Evolutionary conservation across 1,140 invertebrate genomes (phyloP).

Genomic region (Charaxes varanes): DNA sequence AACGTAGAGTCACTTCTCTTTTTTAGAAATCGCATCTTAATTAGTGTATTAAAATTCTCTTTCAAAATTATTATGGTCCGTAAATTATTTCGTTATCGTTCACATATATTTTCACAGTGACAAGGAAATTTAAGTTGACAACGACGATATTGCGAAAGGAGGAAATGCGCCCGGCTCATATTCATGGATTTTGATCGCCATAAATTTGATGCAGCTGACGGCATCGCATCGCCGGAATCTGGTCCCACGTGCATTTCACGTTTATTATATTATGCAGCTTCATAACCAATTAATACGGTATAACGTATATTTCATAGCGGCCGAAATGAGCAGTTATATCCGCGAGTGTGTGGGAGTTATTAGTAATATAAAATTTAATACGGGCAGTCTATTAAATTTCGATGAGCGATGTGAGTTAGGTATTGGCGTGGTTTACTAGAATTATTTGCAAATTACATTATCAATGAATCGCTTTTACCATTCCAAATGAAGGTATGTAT

Average conservation of each 20-base stretch:
- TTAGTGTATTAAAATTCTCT: no score
- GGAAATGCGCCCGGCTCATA: conserved; percentile 18
- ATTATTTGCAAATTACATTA: no score
- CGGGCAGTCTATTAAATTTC: background rate
- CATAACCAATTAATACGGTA: conserved; percentile 16
- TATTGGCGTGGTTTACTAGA: no score
- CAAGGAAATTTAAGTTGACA: no score
- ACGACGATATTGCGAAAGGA: conserved; percentile 6
- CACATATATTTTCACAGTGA: no score
- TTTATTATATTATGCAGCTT: conserved; percentile 11
- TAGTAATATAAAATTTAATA: conserved; percentile 5
- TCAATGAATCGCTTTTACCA: no score
- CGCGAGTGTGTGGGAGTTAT: background rate
- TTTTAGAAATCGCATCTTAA: no score
- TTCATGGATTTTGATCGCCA: conserved; percentile 21
- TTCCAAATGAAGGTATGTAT: no score
- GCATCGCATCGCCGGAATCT: conserved; percentile 28
- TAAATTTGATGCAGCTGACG: conserved; percentile 47
- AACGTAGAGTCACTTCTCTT: no score
- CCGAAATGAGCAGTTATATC: background rate
- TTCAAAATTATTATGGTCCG: no score
- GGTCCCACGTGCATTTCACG: conserved; percentile 24
- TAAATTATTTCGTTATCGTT: no score
- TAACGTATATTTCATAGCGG: conserved; percentile 2
- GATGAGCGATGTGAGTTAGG: no score